Percentiles rank a stretch among this genome's conserved stretches.
These are phyloP conservation scores for Spicauda simplicius DNA, from an alignment of 2,888 invertebrate species.

Conservation along the genomic window DNA sequence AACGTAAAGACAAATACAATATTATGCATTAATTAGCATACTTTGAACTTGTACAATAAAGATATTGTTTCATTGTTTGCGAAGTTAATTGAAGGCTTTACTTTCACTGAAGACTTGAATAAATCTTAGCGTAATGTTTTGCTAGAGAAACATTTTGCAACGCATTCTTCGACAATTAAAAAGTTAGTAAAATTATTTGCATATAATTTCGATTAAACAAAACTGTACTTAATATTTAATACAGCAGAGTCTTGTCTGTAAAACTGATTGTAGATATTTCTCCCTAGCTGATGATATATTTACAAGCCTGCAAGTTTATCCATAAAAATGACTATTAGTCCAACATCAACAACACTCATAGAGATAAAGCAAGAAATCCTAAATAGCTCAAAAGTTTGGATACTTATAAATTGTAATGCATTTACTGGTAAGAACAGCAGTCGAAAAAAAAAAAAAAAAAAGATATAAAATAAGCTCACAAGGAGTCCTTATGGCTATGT, in stretches of 20 bases:
- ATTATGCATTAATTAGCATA: constrained; percentile 5
- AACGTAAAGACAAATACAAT: background rate
- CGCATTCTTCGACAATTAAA: background rate
- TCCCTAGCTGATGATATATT: no score
- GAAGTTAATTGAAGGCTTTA: constrained; percentile 8
- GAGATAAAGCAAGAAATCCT: no score
- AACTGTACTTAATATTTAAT: background rate
- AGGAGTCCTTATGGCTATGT: no score
- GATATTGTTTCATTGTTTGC: constrained; percentile 16
- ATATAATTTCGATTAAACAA: background rate
- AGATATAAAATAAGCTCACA: no score
- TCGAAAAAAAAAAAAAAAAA: no score
- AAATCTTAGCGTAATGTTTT: constrained; percentile 2
- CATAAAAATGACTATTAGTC: no score
- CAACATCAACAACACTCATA: no score
- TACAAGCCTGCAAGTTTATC: no score
- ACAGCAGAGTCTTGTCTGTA: background rate
- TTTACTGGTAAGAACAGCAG: no score
- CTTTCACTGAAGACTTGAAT: constrained; percentile 19
- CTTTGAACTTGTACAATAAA: constrained; percentile 9
- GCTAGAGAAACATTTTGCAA: constrained; percentile 1
- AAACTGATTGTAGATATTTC: no score
- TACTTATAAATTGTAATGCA: no score
- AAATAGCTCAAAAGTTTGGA: no score
- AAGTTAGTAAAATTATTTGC: constrained; percentile 7